Conservation (phyloP, 2,113 vertebrate species). For the Elachura formosa region DNA sequence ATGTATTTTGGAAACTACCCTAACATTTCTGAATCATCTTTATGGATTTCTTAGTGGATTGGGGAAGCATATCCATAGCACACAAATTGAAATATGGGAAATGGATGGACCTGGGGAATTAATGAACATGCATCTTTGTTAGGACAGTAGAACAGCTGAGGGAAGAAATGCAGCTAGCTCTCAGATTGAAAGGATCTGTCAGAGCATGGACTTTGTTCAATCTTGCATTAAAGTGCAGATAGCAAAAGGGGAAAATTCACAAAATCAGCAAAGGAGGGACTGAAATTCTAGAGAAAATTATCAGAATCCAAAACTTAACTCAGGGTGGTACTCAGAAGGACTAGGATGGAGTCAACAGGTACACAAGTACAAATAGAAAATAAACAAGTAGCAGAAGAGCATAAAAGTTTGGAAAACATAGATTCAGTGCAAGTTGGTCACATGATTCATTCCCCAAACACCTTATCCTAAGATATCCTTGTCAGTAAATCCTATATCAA, state of each 20-base stretch:
- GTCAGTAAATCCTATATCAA: neutral
- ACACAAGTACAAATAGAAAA: neutral
- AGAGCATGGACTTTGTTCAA: neutral
- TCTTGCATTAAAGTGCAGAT: neutral
- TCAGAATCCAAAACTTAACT: neutral
- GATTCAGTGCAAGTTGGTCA: neutral
- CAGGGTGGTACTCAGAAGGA: neutral
- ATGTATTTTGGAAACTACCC: neutral
- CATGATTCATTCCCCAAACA: neutral
- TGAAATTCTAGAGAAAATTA: neutral
- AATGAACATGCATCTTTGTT: neutral
- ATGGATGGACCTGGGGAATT: neutral
- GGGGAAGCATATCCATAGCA: neutral
- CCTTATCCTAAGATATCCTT: neutral
- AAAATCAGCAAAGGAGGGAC: neutral
- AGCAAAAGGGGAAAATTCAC: neutral
- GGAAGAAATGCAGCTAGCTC: neutral
- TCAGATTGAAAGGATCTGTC: neutral
- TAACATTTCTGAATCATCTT: neutral
- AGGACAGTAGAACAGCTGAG: neutral
- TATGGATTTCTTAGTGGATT: neutral
- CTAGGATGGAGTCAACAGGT: neutral
- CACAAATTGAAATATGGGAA: neutral
- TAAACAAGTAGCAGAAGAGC: neutral
- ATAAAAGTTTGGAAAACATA: neutral